Evolutionary conservation across 2,797 vertebrate genomes (phyloP), one percentile per base, ranked within the genome.

Genomic region (Enteromius unitaeniatus): DNA sequence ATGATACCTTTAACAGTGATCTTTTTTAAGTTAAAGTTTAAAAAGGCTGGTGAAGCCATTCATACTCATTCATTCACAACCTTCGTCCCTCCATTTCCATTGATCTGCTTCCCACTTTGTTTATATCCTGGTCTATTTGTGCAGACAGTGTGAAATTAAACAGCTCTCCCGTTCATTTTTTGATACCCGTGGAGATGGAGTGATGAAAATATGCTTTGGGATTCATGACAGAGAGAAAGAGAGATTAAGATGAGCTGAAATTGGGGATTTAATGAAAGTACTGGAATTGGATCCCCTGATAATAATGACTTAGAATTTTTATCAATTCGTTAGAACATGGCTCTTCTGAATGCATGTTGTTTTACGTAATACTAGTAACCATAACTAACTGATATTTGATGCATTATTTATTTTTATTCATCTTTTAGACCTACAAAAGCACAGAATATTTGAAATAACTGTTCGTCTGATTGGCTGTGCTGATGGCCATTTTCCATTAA

Each of bases 81-180:
- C 81, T 69, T 47, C 65, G 11, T 65, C 68, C 67, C 21, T 40
- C 37, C 21, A 77, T 79, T 88, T 85, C 70, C 79, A 88, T 86
- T 84, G 84, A 79, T 85, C 83, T 72, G 49, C 51, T 85, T 83
- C 82, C 82, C 28, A 26, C 42, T 34, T 80, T 79, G 64, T 74
- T 87, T 85, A 45, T 49, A 60, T 79, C 76, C 17, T 31, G 79
- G 42, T 88, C 86, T 81, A 64, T 82, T 86, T 83, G 76, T 89
- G 80, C 85, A 88, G 82, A 47, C 65, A 79, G 82, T 87, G 85
- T 90, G 89, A 89, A 87, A 88, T 88, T 79, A 78, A 84, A 86
- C 86, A 84, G 84, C 72, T 84, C 79, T 64, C 58, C 70, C 55
- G 3, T 40, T 42, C 70, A 78, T 37, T 62, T 55, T 83, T 82